A percentile compares a stretch with the other conserved stretches of the same genome.
Evolutionary conservation across 2,797 vertebrate species (phyloP).

Genomic region (Pyrocephalus nanus): DNA sequence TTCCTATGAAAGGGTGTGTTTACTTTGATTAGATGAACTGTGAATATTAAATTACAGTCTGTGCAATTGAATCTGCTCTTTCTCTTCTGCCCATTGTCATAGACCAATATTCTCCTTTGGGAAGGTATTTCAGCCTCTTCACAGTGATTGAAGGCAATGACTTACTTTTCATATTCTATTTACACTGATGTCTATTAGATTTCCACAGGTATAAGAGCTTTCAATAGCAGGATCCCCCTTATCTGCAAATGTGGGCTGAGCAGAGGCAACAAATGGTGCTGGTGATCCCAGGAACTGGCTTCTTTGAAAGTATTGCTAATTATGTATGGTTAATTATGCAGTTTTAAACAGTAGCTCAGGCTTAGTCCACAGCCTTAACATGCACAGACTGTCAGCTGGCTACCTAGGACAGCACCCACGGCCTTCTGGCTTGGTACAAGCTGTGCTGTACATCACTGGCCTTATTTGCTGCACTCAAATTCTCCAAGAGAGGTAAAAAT

Average conservation of each 20-base stretch:
- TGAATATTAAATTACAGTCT: neutral
- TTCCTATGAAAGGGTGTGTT: neutral
- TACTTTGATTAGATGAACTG: neutral
- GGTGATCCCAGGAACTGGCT: neutral
- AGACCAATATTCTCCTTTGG: neutral
- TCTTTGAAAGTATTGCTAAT: neutral
- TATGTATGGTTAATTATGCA: neutral
- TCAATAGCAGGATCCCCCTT: neutral
- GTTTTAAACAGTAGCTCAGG: neutral
- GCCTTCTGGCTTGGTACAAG: neutral
- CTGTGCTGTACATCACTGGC: neutral
- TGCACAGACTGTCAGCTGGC: neutral
- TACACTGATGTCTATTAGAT: accelerated
- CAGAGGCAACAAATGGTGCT: neutral
- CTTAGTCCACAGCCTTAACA: neutral
- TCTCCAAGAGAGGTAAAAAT: neutral
- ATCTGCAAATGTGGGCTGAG: neutral
- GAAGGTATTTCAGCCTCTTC: neutral
- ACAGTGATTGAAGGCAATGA: neutral
- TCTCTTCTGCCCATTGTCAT: neutral
- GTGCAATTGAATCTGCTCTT: neutral
- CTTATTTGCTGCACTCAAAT: neutral
- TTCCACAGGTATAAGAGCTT: neutral
- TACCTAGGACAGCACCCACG: neutral
- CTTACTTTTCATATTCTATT: accelerated